A percentile compares a stretch with the other conserved stretches of the same genome.
Evolutionary conservation across 2,797 vertebrate species (phyloP).

Genomic region (Ptychadena robeensis): DNA sequence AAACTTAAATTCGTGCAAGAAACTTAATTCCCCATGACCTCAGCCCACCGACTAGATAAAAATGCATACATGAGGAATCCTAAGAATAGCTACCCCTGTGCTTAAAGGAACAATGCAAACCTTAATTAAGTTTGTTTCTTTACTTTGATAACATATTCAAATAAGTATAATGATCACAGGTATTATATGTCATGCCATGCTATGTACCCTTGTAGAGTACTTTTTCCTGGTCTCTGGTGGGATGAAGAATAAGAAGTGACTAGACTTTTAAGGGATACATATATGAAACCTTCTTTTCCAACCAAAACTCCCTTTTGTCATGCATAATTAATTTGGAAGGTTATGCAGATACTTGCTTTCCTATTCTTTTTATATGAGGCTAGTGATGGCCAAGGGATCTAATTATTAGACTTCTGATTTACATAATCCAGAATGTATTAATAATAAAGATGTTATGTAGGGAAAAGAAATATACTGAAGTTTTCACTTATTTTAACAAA

Average conservation of each 20-base stretch:
- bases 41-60: too few species aligned
- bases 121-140: not conserved
- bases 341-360: constrained; percentile 44
- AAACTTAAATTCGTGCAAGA: too few species aligned
- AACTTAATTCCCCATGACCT: too few species aligned
- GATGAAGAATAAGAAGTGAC: not conserved
- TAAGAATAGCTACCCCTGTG: too few species aligned
- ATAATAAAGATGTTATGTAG: constrained; percentile 36
- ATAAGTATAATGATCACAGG: not conserved
- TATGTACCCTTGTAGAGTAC: not conserved
- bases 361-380: constrained; percentile 46
- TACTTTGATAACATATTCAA: not conserved
- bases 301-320: constrained; percentile 28
- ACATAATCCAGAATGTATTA: constrained; percentile 58
- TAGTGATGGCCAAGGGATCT: constrained; percentile 63
- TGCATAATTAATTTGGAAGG: constrained; percentile 57
- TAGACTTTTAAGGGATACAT: not conserved
- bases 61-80: too few species aligned
- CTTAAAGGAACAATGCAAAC: too few species aligned
- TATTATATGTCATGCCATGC: not conserved
- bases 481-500: constrained; percentile 47
- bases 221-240: not conserved
- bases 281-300: constrained; percentile 51
- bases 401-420: constrained; percentile 65
- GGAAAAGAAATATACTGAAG: constrained; percentile 50